Base-by-base conservation (phyloP, 2,797 vertebrate species). In the Chanos chanos region DNA sequence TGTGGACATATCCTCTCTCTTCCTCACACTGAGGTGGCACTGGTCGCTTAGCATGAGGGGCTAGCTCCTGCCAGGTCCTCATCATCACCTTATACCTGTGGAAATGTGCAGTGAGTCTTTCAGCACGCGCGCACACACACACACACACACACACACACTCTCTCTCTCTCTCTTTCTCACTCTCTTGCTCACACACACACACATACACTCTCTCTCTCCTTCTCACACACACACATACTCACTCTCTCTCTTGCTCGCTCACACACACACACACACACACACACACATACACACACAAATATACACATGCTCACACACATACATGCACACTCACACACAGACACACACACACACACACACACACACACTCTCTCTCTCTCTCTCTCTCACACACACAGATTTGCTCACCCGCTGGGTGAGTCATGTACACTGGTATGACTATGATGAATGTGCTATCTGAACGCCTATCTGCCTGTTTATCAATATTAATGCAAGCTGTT, bases 401-500 rank as follows among this genome's bases (percentile, higher is more conserved):
- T n/a, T 51, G 22, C 27, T 24, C 7, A 7, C 7, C 51, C 36
- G 27, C 34, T 18, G 1, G 12, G 9, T 4, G 44, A 63, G 49
- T 61, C 60, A 18, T 36, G 30, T 19, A 48, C 22, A 34, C 18
- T 49, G 43, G 18, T 19, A 33, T 43, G 18, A 55, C 64, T 24
- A 24, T 45, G 22, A 51, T 34, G 33, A 53, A 49, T 12, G 34
- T 65, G 49, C 27, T 33, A 9, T 33, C 30, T 16, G 15, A 71
- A 59, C 48, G 61, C 56, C 49, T 55, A 47, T 21, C 25, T 19
- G 63, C n/a, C 41, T 60, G 30, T 61, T 61, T 61, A 70, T 74
- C 61, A 68, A 72, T 72, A 66, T 66, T 64, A 59, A 70, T 57
- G 50, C 48, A 30, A 3, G 40, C 49, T 41, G 56, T 54, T 47